These are phyloP conservation scores for Melopsittacus undulatus DNA, from an alignment of 2,797 vertebrate genomes.

Conservation along the genomic window DNA sequence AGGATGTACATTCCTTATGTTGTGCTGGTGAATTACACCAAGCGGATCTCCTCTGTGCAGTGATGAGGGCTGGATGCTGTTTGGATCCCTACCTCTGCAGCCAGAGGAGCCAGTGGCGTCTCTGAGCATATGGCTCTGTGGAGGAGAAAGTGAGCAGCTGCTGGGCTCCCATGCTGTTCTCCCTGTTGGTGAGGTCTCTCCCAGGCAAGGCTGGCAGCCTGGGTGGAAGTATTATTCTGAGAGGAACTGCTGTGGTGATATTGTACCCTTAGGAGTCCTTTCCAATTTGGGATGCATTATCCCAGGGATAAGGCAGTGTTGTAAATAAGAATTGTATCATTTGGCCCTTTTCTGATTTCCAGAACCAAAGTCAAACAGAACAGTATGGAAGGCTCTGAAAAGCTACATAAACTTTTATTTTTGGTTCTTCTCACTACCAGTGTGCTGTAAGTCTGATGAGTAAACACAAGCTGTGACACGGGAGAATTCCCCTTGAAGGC, in stretches of 20 bases:
- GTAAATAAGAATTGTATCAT: not conserved
- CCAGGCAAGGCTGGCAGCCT: not conserved
- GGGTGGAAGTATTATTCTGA: not conserved
- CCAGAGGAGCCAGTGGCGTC: not conserved
- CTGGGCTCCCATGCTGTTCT: not conserved
- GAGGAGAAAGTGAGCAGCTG: not conserved
- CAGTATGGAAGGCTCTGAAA: not conserved
- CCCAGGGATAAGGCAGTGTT: not conserved
- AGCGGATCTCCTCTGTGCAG: not conserved
- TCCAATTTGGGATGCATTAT: rapidly evolving
- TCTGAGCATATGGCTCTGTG: not conserved
- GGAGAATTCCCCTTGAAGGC: not conserved
- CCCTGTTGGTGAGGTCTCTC: rapidly evolving
- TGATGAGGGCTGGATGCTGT: not conserved
- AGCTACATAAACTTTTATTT: not conserved
- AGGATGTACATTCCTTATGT: not conserved
- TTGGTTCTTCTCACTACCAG: not conserved
- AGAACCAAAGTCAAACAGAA: not conserved
- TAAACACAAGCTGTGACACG: not conserved
- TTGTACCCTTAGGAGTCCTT: not conserved
- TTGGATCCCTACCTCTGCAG: not conserved
- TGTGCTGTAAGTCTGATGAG: not conserved
- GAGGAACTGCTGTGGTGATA: not conserved
- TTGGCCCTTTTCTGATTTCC: not conserved
- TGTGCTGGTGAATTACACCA: not conserved